Evolutionary conservation across 2,888 invertebrate genomes (phyloP), one percentile per base, ranked within the genome.

Genomic region (Rotaria sp.): DNA sequence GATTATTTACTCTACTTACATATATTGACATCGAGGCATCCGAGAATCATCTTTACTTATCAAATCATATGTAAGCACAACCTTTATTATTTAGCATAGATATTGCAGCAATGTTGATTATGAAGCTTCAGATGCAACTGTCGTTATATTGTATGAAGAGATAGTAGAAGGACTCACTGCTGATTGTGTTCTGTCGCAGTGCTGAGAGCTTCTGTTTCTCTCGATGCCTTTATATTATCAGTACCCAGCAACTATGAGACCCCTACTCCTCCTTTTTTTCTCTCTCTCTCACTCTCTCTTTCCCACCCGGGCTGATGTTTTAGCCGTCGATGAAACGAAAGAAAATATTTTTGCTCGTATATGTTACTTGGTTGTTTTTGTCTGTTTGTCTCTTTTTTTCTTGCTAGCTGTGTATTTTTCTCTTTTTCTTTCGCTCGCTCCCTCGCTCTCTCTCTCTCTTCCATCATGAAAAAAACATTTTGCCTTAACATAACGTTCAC

Each of bases 151-250:
- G 30, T 67, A 35, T 18, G 30, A 35, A 67, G 18, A 30, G 35
- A 35, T 30, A 67, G 15, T 67, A 67, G 67, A 35, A 67, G 30
- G 67, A 67, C 67, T 67, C 30, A 35, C 35, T 67, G 35, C 67
- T 35, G 67, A 67, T 67, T 67, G 67, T 15, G 35, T 35, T 67
- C 35, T 35, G 67, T 18, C 67, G 4, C n/a, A 67, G n/a, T 35
- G 67, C 67, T 30, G 35, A 67, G 67, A 67, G 67, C 67, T 35
- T 35, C 67, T 67, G 15, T 11, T n/a, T 67, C 30, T 67, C 15
- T 67, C 67, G 67, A 67, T 67, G 67, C 67, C 67, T 67, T 67
- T 67, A 67, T 67, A 67, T 67, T 67, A 52, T 21, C 52, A 52
- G 52, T 52, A 24, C 67, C 67, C 67, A 67, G 67, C 67, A 67